A percentile compares a stretch with the other conserved stretches of the same genome.
Evolutionary conservation across 2,888 invertebrate genomes (phyloP).

Genomic region (Ditylenchus weischeri): DNA sequence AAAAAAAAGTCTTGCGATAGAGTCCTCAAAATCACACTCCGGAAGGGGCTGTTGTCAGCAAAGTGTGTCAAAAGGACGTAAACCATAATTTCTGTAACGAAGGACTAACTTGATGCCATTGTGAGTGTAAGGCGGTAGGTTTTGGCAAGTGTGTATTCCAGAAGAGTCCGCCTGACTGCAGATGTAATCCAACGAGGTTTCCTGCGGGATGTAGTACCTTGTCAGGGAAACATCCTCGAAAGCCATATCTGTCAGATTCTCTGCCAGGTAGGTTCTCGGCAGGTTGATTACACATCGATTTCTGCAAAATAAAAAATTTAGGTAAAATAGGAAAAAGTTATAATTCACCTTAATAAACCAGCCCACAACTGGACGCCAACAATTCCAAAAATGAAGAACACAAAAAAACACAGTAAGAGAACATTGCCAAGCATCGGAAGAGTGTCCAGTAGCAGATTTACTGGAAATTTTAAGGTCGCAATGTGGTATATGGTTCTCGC

Average conservation of each 20-base stretch:
- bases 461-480: conserved; percentile 64
- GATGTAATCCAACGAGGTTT: conserved; percentile 80
- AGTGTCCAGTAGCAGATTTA: conserved; percentile 95
- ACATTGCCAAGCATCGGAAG: conserved; percentile 99
- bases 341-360: conserved; percentile 85
- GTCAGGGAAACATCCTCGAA: conserved; percentile 52
- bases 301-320: conserved; percentile 24
- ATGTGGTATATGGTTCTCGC: too few species aligned
- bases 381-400: conserved; percentile 99
- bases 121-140: conserved; percentile 75
- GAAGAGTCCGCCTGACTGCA: conserved; percentile 85
- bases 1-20: too few species aligned
- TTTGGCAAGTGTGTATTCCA: conserved; percentile 86
- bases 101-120: conserved; percentile 63
- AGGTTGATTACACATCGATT: conserved; percentile 57
- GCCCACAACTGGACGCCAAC: conserved; percentile 99
- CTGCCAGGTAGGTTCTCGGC: conserved; percentile 43
- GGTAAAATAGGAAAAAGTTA: too few species aligned
- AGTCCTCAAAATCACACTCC: too few species aligned
- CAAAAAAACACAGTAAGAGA: conserved; percentile 91
- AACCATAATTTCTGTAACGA: too few species aligned
- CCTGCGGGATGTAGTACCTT: conserved; percentile 58
- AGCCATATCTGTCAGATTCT: conserved; percentile 36
- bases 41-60: too few species aligned
- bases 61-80: too few species aligned